These are phyloP conservation scores for Xenentodon cancila DNA, from an alignment of 2,797 vertebrate genomes.

Conservation along the genomic window DNA sequence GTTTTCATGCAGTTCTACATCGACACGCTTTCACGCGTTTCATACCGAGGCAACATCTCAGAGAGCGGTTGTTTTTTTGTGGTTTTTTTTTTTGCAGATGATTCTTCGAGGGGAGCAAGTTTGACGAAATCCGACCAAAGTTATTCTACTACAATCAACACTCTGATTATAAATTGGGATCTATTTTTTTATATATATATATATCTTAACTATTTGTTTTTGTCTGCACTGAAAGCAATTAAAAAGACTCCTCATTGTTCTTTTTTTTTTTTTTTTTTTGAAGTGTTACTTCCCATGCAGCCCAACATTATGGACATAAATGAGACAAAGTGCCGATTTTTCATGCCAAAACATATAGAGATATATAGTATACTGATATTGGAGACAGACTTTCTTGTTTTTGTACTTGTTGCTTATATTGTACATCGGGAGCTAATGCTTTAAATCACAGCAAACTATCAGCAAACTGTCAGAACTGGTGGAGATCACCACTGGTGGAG, in stretches of 20 bases:
- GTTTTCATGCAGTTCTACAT: constrained; percentile 62
- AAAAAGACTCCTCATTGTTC: too few species aligned
- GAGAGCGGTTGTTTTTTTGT: constrained; percentile 15
- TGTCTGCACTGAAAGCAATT: constrained; percentile 30
- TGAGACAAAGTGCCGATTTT: constrained; percentile 32
- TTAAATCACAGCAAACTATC: background rate
- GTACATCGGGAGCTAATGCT: constrained; percentile 1
- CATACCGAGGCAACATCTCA: constrained; percentile 27
- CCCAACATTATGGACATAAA: constrained; percentile 38
- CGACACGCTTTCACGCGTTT: constrained; percentile 38
- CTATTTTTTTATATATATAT: constrained; percentile 1
- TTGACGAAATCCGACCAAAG: constrained; percentile 19
- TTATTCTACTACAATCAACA: constrained; percentile 10
- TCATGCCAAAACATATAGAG: constrained; percentile 58
- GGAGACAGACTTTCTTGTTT: constrained; percentile 17
- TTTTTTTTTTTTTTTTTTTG: constrained; percentile 5
- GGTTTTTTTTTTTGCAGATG: constrained; percentile 31
- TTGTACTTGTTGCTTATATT: constrained; percentile 18
- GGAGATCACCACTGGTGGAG: constrained; percentile 11
- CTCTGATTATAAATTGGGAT: constrained; percentile 1
- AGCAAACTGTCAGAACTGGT: constrained; percentile 31
- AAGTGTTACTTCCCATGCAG: constrained; percentile 49
- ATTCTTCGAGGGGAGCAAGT: constrained; percentile 48
- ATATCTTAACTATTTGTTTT: background rate
- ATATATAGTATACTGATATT: constrained; percentile 39